Percentiles rank a stretch among this genome's conserved stretches.
These are phyloP conservation scores for Chloroceryle aenea DNA, from an alignment of 2,113 vertebrate species.

Conservation along the genomic window DNA sequence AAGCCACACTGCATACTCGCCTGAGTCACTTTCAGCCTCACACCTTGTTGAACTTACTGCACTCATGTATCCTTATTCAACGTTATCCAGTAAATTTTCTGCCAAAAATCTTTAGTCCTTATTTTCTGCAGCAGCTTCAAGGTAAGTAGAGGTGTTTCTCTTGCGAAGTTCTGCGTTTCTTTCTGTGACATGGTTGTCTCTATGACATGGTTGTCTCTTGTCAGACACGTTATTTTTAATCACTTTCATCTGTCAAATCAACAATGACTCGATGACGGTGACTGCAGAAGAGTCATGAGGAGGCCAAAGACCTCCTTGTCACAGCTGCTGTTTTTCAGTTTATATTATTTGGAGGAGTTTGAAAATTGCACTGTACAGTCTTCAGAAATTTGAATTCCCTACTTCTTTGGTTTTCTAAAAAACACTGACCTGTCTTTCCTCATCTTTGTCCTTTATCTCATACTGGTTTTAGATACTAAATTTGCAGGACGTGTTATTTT, in stretches of 20 bases:
- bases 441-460: background rate
- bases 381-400: background rate
- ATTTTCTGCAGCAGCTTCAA: constrained; percentile 89
- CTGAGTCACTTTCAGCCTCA: constrained; percentile 84
- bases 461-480: background rate
- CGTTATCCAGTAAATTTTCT: constrained; percentile 91
- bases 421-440: background rate
- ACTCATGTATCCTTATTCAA: constrained; percentile 86
- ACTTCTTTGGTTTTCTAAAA: background rate
- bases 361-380: background rate
- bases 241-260: background rate
- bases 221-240: background rate
- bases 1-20: constrained; percentile 73
- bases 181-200: accelerated
- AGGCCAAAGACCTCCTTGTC: background rate
- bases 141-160: constrained; percentile 71
- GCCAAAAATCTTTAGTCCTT: constrained; percentile 87
- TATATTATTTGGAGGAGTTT: background rate
- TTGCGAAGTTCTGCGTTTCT: background rate
- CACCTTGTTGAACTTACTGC: constrained; percentile 83
- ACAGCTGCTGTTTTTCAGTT: background rate
- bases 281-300: background rate
- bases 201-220: background rate
- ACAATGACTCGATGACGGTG: background rate
- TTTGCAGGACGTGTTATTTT: background rate